A percentile compares a stretch with the other conserved stretches of the same genome.
Conservation (phyloP, 2,113 vertebrate genomes). For the Ovis aries region DNA sequence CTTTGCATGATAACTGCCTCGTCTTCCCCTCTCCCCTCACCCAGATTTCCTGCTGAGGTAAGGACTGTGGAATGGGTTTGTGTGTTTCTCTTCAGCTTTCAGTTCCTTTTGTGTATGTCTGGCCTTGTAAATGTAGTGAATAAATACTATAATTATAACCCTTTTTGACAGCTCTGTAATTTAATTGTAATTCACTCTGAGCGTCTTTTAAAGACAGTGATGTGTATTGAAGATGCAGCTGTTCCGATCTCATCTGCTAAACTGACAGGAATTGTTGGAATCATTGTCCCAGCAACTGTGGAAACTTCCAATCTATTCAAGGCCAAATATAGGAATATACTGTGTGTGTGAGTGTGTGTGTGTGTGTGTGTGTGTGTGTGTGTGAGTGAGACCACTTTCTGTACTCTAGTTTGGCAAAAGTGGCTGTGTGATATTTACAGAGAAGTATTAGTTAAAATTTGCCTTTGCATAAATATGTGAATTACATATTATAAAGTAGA, state of each 20-base stretch:
- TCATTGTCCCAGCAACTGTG: neutral
- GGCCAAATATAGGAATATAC: neutral
- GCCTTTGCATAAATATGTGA: neutral
- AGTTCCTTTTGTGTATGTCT: conserved; percentile 48
- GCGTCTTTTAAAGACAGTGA: conserved; percentile 58
- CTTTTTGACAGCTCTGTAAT: conserved; percentile 68
- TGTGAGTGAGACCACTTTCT: neutral
- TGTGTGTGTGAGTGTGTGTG: neutral
- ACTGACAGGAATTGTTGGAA: conserved; percentile 32
- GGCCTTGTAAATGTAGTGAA: conserved; percentile 49
- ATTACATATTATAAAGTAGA: neutral
- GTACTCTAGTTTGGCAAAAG: neutral
- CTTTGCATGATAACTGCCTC: neutral
- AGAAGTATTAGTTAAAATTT: neutral
- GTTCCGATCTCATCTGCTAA: conserved; percentile 43
- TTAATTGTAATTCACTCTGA: conserved; percentile 67
- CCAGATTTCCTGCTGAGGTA: conserved; percentile 65
- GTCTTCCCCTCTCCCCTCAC: neutral
- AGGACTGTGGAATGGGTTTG: conserved; percentile 20
- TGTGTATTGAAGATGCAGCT: conserved; percentile 62
- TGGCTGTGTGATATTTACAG: neutral
- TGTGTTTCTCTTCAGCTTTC: neutral
- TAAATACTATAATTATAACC: conserved; percentile 65
- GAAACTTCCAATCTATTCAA: conserved; percentile 9
- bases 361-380: too few species aligned